Percentiles rank a stretch among this genome's conserved stretches.
Evolutionary conservation across 2,797 vertebrate genomes (phyloP).

Genomic region (Leuciscus waleckii): DNA sequence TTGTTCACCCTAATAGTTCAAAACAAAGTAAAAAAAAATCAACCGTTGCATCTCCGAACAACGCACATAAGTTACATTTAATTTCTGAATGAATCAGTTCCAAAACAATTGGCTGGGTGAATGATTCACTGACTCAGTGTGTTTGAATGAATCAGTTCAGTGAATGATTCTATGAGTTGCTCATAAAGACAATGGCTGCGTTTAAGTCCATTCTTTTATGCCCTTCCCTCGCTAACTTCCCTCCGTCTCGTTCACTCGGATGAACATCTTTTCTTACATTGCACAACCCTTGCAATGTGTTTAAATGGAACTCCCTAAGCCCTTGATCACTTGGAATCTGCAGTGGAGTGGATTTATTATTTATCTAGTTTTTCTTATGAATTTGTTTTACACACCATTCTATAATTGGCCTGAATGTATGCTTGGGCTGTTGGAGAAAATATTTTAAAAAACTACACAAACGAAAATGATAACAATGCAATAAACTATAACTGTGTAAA

Average conservation of each 20-base stretch:
- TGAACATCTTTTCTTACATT: not conserved
- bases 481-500: not conserved
- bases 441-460: not conserved
- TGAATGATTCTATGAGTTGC: not conserved
- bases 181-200: not conserved
- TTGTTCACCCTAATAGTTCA: slow-evolving; percentile 2
- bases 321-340: not conserved
- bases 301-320: not conserved
- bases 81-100: not conserved
- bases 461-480: not conserved
- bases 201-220: not conserved
- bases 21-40: not conserved
- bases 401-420: not conserved
- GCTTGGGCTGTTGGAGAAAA: not conserved
- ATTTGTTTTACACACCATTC: not conserved
- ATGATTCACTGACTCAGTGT: not conserved
- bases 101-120: not conserved
- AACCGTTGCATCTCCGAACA: not conserved
- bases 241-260: not conserved
- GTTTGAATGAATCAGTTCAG: not conserved
- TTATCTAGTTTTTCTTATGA: not conserved
- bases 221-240: not conserved
- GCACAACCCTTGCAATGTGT: not conserved
- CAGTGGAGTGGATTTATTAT: not conserved
- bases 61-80: not conserved